phyloP scores from a whole-genome alignment of 2,888 invertebrate species.

The Ferdinandea cuprea region DNA sequence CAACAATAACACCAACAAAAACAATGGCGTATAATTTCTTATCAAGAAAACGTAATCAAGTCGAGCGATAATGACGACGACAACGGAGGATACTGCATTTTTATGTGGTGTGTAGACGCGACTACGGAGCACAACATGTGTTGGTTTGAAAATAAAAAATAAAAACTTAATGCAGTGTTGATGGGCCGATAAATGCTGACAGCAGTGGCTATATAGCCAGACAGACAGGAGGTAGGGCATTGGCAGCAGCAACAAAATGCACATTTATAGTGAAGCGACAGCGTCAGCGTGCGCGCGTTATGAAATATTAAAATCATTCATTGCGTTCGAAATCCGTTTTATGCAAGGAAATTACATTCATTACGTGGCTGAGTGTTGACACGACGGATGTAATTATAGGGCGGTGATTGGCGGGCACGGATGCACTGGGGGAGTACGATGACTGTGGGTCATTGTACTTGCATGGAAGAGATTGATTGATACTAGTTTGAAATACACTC shows the following conservation, averaged over 20 bases:
- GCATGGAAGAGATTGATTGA: constrained; percentile 25
- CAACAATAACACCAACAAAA: constrained; percentile 34
- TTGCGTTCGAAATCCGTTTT: constrained; percentile 50
- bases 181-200: constrained; percentile 69
- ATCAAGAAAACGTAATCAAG: constrained; percentile 63
- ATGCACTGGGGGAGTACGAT: constrained; percentile 14
- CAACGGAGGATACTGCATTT: constrained; percentile 31
- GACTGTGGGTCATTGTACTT: constrained; percentile 59
- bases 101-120: constrained; percentile 1
- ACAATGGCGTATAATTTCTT: constrained; percentile 44
- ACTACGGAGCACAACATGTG: background rate
- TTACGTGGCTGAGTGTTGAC: constrained; percentile 64
- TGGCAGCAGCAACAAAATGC: constrained; percentile 1
- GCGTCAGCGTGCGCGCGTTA: constrained; percentile 40
- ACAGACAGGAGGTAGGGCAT: constrained; percentile 15
- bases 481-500: background rate
- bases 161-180: constrained; percentile 65
- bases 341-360: constrained; percentile 60
- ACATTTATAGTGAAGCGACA: constrained; percentile 12
- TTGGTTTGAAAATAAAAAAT: constrained; percentile 14
- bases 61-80: constrained; percentile 26
- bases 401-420: constrained; percentile 51
- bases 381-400: constrained; percentile 71
- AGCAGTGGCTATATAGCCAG: constrained; percentile 42
- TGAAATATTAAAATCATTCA: constrained; percentile 54